phyloP scores from a whole-genome alignment of 2,797 vertebrate genomes.

The Gymnothorax reevesii region DNA sequence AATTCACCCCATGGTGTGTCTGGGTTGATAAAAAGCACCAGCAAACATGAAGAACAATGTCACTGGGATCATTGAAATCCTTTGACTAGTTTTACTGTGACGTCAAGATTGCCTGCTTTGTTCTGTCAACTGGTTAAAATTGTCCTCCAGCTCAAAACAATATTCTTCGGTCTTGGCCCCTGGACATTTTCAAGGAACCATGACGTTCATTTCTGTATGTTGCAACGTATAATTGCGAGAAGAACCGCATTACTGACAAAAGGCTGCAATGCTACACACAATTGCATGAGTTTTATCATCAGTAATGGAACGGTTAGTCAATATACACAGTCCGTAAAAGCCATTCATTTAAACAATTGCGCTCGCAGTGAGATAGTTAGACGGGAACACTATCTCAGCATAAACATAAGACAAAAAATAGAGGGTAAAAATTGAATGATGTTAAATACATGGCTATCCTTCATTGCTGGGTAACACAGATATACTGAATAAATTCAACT shows the following conservation, averaged over 20 bases:
- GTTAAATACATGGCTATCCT: neutral
- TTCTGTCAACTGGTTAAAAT: neutral
- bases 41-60: neutral
- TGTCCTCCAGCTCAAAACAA: neutral
- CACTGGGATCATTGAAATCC: neutral
- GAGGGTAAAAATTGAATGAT: neutral
- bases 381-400: neutral
- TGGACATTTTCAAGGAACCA: neutral
- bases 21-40: neutral
- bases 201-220: neutral
- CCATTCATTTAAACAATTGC: neutral
- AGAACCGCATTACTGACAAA: neutral
- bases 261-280: neutral
- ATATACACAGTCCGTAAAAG: too few species aligned
- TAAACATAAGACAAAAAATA: neutral
- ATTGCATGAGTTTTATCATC: too few species aligned
- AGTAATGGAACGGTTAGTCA: too few species aligned
- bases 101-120: neutral
- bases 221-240: neutral
- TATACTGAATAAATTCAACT: neutral
- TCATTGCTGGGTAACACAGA: neutral
- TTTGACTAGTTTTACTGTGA: neutral
- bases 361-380: neutral
- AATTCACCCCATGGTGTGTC: neutral
- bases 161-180: neutral